Evolutionary conservation across 2,113 vertebrate genomes (phyloP).

Genomic region (Candoia aspera): DNA sequence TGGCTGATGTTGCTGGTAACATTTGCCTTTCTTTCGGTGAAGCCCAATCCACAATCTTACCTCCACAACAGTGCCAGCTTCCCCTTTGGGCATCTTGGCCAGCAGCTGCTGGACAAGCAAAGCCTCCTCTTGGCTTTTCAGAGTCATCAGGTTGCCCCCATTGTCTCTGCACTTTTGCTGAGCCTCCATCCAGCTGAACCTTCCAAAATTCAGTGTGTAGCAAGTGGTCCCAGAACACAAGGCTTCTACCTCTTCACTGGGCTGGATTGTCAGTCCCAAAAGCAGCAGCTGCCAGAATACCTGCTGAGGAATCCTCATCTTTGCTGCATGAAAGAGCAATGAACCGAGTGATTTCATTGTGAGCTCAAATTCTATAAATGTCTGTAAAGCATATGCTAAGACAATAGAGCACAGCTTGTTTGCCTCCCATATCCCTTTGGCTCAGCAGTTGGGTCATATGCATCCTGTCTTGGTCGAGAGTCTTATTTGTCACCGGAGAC

Average conservation of each 20-base stretch:
- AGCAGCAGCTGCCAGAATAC: neutral
- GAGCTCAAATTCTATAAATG: neutral
- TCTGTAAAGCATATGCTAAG: neutral
- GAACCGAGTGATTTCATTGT: neutral
- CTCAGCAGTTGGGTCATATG: conserved; percentile 50
- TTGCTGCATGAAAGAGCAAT: neutral
- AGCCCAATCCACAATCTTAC: conserved; percentile 77
- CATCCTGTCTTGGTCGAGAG: conserved; percentile 68
- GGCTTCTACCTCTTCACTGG: conserved; percentile 35
- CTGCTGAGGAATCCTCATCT: conserved; percentile 31
- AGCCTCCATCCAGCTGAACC: conserved; percentile 48
- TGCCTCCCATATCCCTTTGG: conserved; percentile 62
- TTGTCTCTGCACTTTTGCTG: conserved; percentile 60
- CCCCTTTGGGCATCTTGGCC: conserved; percentile 32
- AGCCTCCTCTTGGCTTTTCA: conserved; percentile 65
- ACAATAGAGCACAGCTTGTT: conserved; percentile 42
- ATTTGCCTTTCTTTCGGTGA: conserved; percentile 61
- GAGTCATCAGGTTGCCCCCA: conserved; percentile 71
- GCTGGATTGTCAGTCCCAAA: rapidly evolving
- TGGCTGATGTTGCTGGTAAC: conserved; percentile 27
- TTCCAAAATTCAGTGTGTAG: conserved; percentile 68
- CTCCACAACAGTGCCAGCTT: rapidly evolving
- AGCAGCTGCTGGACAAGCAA: conserved; percentile 52
- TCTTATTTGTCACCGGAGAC: conserved; percentile 78
- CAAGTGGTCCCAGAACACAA: conserved; percentile 68